phyloP scores from a whole-genome alignment of 2,888 invertebrate genomes.

The Sicus ferrugineus region DNA sequence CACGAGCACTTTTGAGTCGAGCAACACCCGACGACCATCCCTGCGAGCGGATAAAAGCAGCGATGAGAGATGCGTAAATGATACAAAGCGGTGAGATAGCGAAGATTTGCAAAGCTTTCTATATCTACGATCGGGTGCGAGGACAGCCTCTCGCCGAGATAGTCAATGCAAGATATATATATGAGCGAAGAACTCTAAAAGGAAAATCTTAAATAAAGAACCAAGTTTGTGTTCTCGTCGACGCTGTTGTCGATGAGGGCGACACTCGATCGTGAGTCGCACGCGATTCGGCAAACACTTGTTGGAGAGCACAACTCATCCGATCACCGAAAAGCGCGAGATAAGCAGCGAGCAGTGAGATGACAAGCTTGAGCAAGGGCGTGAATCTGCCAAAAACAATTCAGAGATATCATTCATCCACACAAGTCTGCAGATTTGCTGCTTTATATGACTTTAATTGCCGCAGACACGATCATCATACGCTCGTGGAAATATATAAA shows the following conservation, averaged over 20 bases:
- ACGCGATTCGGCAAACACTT: background rate
- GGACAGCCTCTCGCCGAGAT: background rate
- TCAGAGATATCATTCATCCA: background rate
- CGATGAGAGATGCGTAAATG: too few species aligned
- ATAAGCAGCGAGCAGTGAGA: conserved; percentile 3
- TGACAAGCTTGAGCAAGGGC: conserved; percentile 4
- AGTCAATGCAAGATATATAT: background rate
- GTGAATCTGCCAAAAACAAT: background rate
- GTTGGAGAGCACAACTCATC: background rate
- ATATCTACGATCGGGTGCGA: background rate
- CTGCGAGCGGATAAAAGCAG: background rate
- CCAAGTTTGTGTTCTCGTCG: background rate
- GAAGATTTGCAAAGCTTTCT: too few species aligned
- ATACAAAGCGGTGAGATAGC: too few species aligned
- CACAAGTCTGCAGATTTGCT: background rate
- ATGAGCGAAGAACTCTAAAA: background rate
- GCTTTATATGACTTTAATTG: background rate
- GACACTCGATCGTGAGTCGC: background rate
- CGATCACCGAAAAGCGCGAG: background rate
- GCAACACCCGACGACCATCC: background rate
- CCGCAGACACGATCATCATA: too few species aligned
- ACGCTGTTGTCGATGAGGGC: background rate
- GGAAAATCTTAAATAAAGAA: conserved; percentile 6
- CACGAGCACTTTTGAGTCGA: conserved; percentile 1
- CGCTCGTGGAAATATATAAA: too few species aligned